These are phyloP conservation scores for Chamaea fasciata DNA, from an alignment of 2,113 vertebrate species.

Conservation along the genomic window DNA sequence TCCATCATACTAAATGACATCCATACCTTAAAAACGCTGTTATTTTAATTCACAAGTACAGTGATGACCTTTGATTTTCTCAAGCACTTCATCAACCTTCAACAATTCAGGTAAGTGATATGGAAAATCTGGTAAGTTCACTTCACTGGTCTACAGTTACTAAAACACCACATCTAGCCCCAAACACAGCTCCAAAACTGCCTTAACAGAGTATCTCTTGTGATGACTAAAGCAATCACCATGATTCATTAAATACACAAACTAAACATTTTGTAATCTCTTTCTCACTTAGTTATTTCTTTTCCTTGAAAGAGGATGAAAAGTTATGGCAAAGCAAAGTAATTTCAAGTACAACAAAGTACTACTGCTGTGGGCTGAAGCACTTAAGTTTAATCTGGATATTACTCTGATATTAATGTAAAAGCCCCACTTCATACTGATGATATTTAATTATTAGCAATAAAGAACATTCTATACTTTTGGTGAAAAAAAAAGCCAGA, in stretches of 20 bases:
- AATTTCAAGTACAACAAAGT: background rate
- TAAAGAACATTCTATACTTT: background rate
- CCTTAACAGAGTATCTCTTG: background rate
- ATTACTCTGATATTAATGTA: background rate
- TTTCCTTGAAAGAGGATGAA: background rate
- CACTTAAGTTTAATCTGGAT: background rate
- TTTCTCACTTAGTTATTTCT: background rate
- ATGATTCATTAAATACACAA: background rate
- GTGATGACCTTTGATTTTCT: background rate
- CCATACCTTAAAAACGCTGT: background rate
- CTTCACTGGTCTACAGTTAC: background rate
- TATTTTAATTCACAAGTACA: background rate
- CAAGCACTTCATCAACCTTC: background rate
- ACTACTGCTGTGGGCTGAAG: background rate
- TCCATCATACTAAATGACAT: background rate
- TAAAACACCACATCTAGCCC: background rate
- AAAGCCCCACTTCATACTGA: background rate
- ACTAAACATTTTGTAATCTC: background rate
- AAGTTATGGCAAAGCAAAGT: background rate
- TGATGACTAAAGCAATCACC: background rate
- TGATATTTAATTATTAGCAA: background rate
- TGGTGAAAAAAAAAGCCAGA: background rate
- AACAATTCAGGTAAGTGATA: background rate
- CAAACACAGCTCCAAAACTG: background rate
- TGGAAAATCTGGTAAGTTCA: background rate